A percentile compares a stretch with the other conserved stretches of the same genome.
Conservation (phyloP, 2,113 vertebrate species). For the Apodemus sylvaticus region DNA sequence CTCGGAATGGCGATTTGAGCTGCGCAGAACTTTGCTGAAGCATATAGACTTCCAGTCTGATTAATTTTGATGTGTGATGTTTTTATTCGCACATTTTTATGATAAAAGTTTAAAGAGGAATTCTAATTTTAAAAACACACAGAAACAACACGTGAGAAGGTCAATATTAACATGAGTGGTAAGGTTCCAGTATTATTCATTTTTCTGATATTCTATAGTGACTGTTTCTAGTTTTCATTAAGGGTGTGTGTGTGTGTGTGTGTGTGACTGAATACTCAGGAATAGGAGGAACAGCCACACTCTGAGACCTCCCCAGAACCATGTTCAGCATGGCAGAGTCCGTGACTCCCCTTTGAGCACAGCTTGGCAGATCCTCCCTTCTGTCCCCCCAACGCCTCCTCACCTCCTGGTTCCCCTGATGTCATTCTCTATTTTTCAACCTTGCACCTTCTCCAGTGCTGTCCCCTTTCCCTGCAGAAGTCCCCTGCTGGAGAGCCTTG, state of each 20-base stretch:
- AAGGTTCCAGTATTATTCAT: not conserved
- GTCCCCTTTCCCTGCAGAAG: not conserved
- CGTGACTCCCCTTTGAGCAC: accelerated
- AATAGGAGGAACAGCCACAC: not conserved
- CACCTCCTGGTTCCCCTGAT: not conserved
- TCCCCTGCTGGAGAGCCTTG: accelerated
- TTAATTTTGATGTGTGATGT: not conserved
- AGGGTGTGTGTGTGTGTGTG: not conserved
- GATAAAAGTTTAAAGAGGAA: not conserved
- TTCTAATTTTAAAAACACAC: not conserved
- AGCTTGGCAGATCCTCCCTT: accelerated
- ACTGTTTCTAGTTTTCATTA: not conserved
- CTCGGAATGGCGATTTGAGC: too few species aligned
- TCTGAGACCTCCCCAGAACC: accelerated
- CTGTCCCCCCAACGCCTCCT: not conserved
- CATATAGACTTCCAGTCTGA: not conserved
- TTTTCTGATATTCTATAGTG: not conserved
- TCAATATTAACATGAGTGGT: not conserved
- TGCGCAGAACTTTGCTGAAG: not conserved
- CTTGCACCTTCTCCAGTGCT: not conserved
- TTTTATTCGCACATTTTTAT: not conserved
- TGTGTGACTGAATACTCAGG: not conserved
- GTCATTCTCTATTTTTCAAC: not conserved
- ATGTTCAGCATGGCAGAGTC: not conserved
- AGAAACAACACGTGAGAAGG: not conserved